Base-by-base conservation (phyloP, 2,888 invertebrate genomes). In the Cheilosia urbana region DNA sequence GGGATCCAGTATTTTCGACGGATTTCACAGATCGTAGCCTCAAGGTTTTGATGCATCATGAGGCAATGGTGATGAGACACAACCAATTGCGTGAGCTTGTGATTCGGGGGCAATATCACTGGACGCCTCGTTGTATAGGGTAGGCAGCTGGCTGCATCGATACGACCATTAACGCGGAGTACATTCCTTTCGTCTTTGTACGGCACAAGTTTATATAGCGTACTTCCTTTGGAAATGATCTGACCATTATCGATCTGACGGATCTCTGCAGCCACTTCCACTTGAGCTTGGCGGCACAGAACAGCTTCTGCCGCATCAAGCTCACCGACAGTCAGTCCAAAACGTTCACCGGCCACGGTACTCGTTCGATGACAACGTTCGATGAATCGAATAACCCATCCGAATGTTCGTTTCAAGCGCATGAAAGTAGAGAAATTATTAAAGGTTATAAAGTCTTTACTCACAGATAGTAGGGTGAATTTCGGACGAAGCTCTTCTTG, bases 91-190 rank as follows among this genome's bases (percentile, higher is more conserved):
- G 73, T 55, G 19, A 84, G 53, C 11, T 4, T 13, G 45, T 78
- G 78, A 11, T 27, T 37, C 3, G 49, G n/a, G 0, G 81, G 80
- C 63, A 77, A 27, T 11, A 77, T 69, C 7, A 77, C 65, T 5
- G 68, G 77, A n/a, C 55, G 60, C 24, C 24, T 77, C 47, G 66
- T 49, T 1, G 27, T 37, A 21, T 57, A 83, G 11, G 87, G 65
- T 11, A 88, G 65, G 47, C 63, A 84, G 37, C 65, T 62, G 73
- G 73, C 82, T 30, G 66, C 73, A 42, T 78, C 78, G 37, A 83
- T 58, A 3, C 75, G 69, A 34, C 80, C 76, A 51, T 57, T 3
- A 1, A 82, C 71, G 1, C 87, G 63, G 1, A 82, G 58, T n/a
- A 69, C 7, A 13, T 58, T 58, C 6, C 65, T 19, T 11, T 49